A percentile compares a stretch with the other conserved stretches of the same genome.
Evolutionary conservation across 2,797 vertebrate species (phyloP).

Genomic region (Cryptoprocta ferox): DNA sequence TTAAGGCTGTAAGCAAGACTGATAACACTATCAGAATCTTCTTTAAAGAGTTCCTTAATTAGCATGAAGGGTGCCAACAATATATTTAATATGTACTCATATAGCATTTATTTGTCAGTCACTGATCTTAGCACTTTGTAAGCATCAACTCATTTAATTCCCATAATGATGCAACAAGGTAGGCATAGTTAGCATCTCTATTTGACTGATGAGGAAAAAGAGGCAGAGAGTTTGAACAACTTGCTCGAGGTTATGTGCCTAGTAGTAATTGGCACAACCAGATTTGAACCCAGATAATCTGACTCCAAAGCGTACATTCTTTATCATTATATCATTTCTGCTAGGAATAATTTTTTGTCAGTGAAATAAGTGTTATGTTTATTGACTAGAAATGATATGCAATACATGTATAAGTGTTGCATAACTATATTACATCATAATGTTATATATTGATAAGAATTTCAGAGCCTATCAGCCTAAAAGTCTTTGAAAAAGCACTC

Average conservation of each 20-base stretch:
- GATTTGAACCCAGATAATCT: background rate
- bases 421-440: slow-evolving; percentile 1
- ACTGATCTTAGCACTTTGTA: background rate
- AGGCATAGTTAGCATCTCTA: background rate
- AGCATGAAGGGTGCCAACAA: background rate
- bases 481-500: slow-evolving; percentile 42
- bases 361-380: background rate
- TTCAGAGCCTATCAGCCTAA: background rate
- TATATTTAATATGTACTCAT: background rate
- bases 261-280: background rate
- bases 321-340: background rate
- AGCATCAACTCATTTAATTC: slow-evolving; percentile 11
- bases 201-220: background rate
- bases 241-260: background rate
- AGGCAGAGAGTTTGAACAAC: background rate
- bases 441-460: slow-evolving; percentile 53
- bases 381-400: background rate
- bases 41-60: background rate
- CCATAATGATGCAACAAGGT: background rate
- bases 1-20: background rate
- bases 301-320: background rate
- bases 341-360: background rate
- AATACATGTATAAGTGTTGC: slow-evolving; percentile 46
- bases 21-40: background rate
- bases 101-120: background rate